Percentiles rank a stretch among this genome's conserved stretches.
phyloP scores from a whole-genome alignment of 2,888 invertebrate species.

The Machimus rusticus region DNA sequence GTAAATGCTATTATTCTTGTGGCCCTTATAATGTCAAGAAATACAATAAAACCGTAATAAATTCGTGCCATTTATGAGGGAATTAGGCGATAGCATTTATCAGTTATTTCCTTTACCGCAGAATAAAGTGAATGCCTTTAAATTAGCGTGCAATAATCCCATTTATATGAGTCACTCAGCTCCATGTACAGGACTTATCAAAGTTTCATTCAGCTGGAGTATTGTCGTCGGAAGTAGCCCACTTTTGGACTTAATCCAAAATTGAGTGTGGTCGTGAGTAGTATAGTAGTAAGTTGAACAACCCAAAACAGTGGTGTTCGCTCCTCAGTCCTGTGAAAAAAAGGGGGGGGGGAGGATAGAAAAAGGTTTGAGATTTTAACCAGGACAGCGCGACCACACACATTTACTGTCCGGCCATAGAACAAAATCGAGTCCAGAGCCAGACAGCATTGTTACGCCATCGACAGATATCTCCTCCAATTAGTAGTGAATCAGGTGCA shows the following conservation, averaged over 20 bases:
- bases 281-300: conserved; percentile 11
- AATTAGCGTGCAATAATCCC: conserved; percentile 23
- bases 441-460: conserved; percentile 19
- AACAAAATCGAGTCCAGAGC: conserved; percentile 7
- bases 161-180: conserved; percentile 23
- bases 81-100: conserved; percentile 1
- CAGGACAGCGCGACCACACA: not conserved
- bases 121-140: conserved; percentile 31
- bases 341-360: too few species aligned
- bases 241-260: conserved; percentile 31
- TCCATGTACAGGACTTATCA: conserved; percentile 1
- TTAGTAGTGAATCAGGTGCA: conserved; percentile 30
- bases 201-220: conserved; percentile 25
- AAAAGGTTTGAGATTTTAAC: conserved; percentile 2
- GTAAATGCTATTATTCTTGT: not conserved
- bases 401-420: not conserved
- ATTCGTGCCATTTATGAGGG: not conserved
- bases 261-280: not conserved
- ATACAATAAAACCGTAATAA: not conserved
- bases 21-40: not conserved
- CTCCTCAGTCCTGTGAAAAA: not conserved
- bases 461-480: conserved; percentile 15
- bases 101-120: conserved; percentile 26
- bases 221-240: conserved; percentile 26
- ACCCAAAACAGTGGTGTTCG: not conserved